Evolutionary conservation across 2,113 vertebrate genomes (phyloP).

Genomic region (Collichthys lucidus): DNA sequence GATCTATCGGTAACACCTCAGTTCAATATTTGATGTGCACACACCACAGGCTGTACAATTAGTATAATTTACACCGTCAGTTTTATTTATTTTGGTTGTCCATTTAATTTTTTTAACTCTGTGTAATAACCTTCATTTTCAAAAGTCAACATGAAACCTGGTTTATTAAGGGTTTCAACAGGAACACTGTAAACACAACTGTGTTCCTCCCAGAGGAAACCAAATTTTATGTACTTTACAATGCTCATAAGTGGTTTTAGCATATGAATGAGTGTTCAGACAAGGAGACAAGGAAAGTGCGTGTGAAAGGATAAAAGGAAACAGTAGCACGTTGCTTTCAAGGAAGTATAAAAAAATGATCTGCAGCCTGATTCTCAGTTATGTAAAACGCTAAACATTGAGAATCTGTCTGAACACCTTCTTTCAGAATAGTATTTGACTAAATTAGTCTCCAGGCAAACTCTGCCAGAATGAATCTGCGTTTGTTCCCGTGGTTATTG

Average conservation of each 20-base stretch:
- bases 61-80: too few relatives aligned
- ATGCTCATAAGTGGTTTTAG: background rate
- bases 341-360: background rate
- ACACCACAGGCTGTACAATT: background rate
- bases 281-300: background rate
- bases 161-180: background rate
- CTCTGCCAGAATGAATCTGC: background rate
- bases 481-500: constrained; percentile 5
- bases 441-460: constrained; percentile 1
- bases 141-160: background rate
- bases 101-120: background rate
- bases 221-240: background rate
- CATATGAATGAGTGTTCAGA: background rate
- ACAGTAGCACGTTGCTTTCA: background rate
- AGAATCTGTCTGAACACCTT: background rate
- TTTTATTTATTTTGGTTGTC: too few relatives aligned
- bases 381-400: background rate
- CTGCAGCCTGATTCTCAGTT: background rate
- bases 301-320: background rate
- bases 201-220: background rate
- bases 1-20: constrained; percentile 91
- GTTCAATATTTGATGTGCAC: constrained; percentile 2
- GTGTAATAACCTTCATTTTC: background rate
- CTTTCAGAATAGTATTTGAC: background rate
- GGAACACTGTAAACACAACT: background rate